These are phyloP conservation scores for Tuberolachnus salignus DNA, from an alignment of 2,888 invertebrate species.

Conservation along the genomic window DNA sequence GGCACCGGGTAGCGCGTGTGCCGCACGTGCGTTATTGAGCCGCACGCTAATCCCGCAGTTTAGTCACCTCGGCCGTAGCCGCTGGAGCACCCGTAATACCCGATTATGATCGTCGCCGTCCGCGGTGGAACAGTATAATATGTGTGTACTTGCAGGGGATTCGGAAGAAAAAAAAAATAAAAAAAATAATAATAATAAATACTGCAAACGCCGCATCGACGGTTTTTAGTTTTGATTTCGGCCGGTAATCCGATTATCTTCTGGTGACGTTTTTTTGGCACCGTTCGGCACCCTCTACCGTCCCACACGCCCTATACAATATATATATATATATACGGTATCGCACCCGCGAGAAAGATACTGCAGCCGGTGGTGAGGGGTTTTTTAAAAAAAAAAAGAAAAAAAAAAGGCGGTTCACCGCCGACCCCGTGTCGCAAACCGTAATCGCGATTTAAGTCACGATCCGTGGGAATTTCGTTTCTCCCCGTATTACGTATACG, in stretches of 20 bases:
- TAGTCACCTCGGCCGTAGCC: conserved; percentile 41
- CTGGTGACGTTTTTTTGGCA: conserved; percentile 32
- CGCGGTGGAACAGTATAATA: not conserved
- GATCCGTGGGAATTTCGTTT: conserved; percentile 39
- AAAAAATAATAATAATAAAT: too few species aligned
- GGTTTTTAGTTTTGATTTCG: conserved; percentile 36
- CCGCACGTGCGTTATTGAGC: conserved; percentile 31
- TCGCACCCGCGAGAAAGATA: too few species aligned
- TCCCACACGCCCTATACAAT: too few species aligned
- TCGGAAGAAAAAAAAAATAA: not conserved
- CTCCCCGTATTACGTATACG: not conserved
- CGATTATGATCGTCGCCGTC: conserved; percentile 36
- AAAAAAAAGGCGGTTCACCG: conserved; percentile 10
- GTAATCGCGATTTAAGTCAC: conserved; percentile 44
- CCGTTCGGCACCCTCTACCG: not conserved
- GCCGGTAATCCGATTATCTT: conserved; percentile 50
- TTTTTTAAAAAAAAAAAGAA: too few species aligned
- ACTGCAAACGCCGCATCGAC: conserved; percentile 37
- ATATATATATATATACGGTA: too few species aligned
- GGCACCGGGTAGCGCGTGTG: conserved; percentile 35
- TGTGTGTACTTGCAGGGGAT: not conserved
- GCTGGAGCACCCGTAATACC: conserved; percentile 50
- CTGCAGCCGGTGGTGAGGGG: not conserved
- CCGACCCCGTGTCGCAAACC: not conserved
- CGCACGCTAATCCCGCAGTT: conserved; percentile 45